Conservation (phyloP, 2,797 vertebrate genomes). For the Esox masquinongy region DNA sequence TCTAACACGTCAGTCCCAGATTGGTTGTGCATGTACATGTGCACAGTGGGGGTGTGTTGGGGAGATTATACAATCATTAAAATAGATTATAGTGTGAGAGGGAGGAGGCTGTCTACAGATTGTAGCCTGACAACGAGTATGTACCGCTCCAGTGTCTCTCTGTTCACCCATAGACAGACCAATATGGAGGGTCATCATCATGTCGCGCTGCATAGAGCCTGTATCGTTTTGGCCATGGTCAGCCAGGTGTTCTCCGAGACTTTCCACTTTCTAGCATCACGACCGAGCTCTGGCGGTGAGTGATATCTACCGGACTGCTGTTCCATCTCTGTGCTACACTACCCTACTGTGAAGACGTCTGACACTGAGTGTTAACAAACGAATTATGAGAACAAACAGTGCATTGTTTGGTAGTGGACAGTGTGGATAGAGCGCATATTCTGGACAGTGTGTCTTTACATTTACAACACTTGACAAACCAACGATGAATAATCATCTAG, state of each 20-base stretch:
- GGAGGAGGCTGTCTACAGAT: neutral
- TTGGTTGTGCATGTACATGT: neutral
- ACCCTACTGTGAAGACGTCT: neutral
- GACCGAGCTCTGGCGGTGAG: slow-evolving; percentile 54
- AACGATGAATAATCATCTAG: neutral
- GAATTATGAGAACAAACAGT: slow-evolving; percentile 4
- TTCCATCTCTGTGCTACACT: neutral
- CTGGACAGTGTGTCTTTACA: neutral
- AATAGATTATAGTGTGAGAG: neutral
- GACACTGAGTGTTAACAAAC: neutral
- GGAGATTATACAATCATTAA: neutral
- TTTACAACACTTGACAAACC: neutral
- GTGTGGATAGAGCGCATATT: neutral
- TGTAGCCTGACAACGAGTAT: neutral
- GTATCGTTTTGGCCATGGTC: slow-evolving; percentile 44
- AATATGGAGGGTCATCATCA: neutral
- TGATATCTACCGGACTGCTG: slow-evolving; percentile 3
- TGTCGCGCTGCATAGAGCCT: slow-evolving; percentile 22
- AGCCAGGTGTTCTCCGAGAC: slow-evolving; percentile 35
- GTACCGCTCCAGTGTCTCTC: slow-evolving; percentile 11
- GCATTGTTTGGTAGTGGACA: neutral
- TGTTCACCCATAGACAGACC: neutral
- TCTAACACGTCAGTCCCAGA: slow-evolving; percentile 30
- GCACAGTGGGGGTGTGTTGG: neutral
- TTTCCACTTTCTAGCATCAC: slow-evolving; percentile 36